Conservation (phyloP, 2,888 invertebrate species). For the Pachydiplax longipennis region DNA sequence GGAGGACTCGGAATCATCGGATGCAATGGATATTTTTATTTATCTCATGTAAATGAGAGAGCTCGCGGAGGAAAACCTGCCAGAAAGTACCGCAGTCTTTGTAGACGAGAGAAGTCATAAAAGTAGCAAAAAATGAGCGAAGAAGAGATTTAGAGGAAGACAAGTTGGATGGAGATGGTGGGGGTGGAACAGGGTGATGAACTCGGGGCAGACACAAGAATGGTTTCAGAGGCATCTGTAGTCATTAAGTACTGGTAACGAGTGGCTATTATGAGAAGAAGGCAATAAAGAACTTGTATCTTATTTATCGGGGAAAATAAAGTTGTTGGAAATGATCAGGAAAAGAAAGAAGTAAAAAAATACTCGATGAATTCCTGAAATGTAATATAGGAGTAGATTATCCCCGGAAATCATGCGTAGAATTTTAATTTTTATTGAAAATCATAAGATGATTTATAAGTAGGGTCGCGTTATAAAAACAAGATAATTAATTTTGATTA, state of each 20-base stretch:
- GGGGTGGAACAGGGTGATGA: background rate
- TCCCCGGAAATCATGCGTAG: too few relatives aligned
- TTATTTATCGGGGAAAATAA: too few relatives aligned
- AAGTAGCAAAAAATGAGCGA: background rate
- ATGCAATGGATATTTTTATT: background rate
- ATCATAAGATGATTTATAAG: too few relatives aligned
- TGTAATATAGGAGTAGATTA: too few relatives aligned
- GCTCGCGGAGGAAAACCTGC: background rate
- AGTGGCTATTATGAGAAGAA: background rate
- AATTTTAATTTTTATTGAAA: too few relatives aligned
- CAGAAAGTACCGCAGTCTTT: slow-evolving; percentile 11
- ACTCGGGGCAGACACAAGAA: too few relatives aligned
- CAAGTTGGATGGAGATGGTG: background rate
- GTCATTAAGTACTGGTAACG: background rate
- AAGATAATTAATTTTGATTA: too few relatives aligned
- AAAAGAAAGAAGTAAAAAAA: too few relatives aligned
- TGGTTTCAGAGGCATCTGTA: background rate
- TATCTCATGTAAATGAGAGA: background rate
- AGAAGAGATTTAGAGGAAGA: background rate
- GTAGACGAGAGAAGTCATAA: slow-evolving; percentile 17
- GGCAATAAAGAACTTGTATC: background rate
- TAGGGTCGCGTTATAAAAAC: too few relatives aligned
- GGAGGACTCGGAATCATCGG: background rate
- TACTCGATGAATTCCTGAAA: too few relatives aligned
- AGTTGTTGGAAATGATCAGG: too few relatives aligned